Evolutionary conservation across 2,888 invertebrate genomes (phyloP).

Genomic region (Linyphia triangularis): DNA sequence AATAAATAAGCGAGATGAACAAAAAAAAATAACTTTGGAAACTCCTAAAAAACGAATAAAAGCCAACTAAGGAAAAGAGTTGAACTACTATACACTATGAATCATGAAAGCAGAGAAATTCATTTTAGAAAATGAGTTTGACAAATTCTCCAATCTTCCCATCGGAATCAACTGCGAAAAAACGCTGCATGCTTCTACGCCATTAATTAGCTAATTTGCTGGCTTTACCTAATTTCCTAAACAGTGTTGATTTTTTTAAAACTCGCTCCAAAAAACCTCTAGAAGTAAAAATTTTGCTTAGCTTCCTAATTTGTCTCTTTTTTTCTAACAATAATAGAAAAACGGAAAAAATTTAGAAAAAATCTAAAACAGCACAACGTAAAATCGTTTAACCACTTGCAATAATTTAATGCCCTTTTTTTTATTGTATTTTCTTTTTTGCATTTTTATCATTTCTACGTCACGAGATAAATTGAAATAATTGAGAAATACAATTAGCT

Average conservation of each 20-base stretch:
- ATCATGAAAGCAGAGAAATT: too few relatives aligned
- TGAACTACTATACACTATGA: too few relatives aligned
- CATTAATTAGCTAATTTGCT: too few relatives aligned
- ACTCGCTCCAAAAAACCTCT: background rate
- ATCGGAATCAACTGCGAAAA: too few relatives aligned
- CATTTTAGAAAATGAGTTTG: too few relatives aligned
- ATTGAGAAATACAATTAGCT: slow-evolving; percentile 16
- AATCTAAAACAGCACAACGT: background rate
- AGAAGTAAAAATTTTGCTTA: background rate
- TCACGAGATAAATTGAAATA: slow-evolving; percentile 23
- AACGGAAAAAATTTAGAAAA: too few relatives aligned
- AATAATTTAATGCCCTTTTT: background rate
- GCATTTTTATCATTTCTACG: background rate
- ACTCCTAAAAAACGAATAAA: too few relatives aligned
- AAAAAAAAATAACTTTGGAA: too few relatives aligned
- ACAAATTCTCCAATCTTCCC: too few relatives aligned
- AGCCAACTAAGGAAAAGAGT: too few relatives aligned
- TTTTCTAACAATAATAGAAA: background rate
- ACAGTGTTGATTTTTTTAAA: background rate
- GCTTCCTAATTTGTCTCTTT: background rate
- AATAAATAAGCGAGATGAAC: too few relatives aligned
- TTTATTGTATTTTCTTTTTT: background rate
- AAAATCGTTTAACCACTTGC: slow-evolving; percentile 1
- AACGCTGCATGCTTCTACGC: too few relatives aligned
- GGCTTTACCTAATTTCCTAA: background rate